Percentiles rank a stretch among this genome's conserved stretches.
Conservation (phyloP, 1,140 invertebrate species). For the Cherax destructor region DNA sequence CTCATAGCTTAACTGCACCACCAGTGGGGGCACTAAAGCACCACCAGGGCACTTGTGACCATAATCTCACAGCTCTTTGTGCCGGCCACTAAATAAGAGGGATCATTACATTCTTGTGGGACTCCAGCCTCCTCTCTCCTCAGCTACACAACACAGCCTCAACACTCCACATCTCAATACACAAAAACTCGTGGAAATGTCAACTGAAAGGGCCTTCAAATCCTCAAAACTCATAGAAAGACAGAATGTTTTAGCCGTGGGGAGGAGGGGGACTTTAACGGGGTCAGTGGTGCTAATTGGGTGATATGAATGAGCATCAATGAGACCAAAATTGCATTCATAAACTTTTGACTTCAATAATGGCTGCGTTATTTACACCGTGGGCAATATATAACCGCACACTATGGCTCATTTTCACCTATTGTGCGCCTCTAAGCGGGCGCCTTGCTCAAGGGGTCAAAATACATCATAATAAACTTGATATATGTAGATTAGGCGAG, state of each 20-base stretch:
- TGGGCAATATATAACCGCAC: conserved; percentile 49
- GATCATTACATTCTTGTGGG: background rate
- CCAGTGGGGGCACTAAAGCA: background rate
- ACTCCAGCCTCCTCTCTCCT: too few species aligned
- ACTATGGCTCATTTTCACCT: conserved; percentile 62
- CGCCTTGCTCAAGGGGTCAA: conserved; percentile 35
- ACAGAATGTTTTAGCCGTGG: too few species aligned
- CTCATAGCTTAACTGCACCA: background rate
- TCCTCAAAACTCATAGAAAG: background rate
- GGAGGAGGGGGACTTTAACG: conserved; percentile 2
- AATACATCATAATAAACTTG: conserved; percentile 62
- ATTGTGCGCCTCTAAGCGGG: conserved; percentile 35
- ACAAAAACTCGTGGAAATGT: background rate
- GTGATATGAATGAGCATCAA: conserved; percentile 61
- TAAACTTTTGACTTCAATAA: conserved; percentile 52
- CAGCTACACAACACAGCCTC: too few species aligned
- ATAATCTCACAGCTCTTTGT: background rate
- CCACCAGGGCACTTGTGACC: background rate
- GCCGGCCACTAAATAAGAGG: background rate
- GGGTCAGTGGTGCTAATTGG: conserved; percentile 50
- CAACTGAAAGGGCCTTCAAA: background rate
- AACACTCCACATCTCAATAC: background rate
- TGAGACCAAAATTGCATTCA: conserved; percentile 56
- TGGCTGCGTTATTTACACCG: conserved; percentile 47
- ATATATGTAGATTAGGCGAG: conserved; percentile 23